A percentile compares a stretch with the other conserved stretches of the same genome.
Evolutionary conservation across 2,797 vertebrate genomes (phyloP).

Genomic region (Vireo griseus): DNA sequence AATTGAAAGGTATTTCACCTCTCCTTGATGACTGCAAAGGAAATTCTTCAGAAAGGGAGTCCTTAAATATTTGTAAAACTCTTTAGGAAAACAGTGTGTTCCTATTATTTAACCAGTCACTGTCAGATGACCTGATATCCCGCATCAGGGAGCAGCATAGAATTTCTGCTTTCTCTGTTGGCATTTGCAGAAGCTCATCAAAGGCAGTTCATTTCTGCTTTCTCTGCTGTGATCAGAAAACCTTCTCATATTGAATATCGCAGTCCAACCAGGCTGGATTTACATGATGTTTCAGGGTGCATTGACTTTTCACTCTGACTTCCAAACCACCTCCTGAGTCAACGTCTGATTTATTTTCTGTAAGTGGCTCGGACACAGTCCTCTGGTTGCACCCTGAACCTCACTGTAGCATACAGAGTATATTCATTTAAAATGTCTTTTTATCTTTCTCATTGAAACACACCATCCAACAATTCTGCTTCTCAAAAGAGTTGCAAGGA

Average conservation of each 20-base stretch:
- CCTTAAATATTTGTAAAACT: background rate
- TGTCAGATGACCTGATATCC: slow-evolving; percentile 3
- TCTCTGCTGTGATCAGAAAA: slow-evolving; percentile 2
- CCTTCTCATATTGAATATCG: background rate
- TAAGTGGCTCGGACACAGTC: background rate
- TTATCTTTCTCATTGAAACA: slow-evolving; percentile 27
- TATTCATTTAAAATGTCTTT: background rate
- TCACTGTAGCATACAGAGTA: background rate
- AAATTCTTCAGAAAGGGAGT: background rate
- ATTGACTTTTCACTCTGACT: background rate
- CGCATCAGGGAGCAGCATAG: background rate
- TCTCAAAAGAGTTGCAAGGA: slow-evolving; percentile 15
- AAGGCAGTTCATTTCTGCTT: background rate
- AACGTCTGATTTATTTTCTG: background rate
- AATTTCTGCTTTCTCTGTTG: background rate
- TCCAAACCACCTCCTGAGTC: background rate
- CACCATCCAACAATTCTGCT: background rate
- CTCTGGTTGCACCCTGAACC: background rate
- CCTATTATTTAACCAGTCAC: slow-evolving; percentile 10
- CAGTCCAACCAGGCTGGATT: background rate
- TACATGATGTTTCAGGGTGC: background rate
- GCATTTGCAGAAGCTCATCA: background rate
- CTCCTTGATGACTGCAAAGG: background rate
- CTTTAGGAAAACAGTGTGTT: background rate
- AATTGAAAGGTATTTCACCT: background rate